Evolutionary conservation across 2,888 invertebrate species (phyloP).

Genomic region (Erebia palarica): DNA sequence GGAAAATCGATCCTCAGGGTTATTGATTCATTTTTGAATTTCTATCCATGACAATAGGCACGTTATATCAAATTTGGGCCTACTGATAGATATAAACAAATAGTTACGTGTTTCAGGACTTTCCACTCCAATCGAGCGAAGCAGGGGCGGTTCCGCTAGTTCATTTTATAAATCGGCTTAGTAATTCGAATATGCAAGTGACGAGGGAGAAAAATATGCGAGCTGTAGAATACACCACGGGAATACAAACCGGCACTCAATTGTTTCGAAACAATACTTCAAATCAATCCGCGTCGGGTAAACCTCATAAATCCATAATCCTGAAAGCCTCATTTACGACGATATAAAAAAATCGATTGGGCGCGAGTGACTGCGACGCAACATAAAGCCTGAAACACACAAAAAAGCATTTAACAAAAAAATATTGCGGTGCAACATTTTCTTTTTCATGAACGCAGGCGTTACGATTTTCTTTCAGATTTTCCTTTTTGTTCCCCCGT

Average conservation of each 20-base stretch:
- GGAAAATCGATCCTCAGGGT: no score
- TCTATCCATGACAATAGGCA: no score
- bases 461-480: slow-evolving; percentile 22
- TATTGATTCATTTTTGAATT: no score
- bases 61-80: no score
- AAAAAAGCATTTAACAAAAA: not conserved
- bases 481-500: slow-evolving; percentile 25
- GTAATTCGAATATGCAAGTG: not conserved
- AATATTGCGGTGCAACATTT: not conserved
- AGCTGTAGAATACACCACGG: not conserved
- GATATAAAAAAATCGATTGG: slow-evolving; percentile 70
- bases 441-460: not conserved
- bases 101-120: no score
- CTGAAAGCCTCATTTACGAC: slow-evolving; percentile 55
- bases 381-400: not conserved
- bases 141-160: no score
- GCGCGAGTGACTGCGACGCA: not conserved
- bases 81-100: no score
- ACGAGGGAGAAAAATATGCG: not conserved
- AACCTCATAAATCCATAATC: slow-evolving; percentile 61
- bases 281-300: slow-evolving; percentile 46
- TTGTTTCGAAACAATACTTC: slow-evolving; percentile 36
- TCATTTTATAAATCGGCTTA: not conserved
- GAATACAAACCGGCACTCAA: slow-evolving; percentile 14
- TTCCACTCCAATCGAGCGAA: no score